A percentile compares a stretch with the other conserved stretches of the same genome.
Evolutionary conservation across 2,888 invertebrate genomes (phyloP).

Genomic region (Leucophenga montana): DNA sequence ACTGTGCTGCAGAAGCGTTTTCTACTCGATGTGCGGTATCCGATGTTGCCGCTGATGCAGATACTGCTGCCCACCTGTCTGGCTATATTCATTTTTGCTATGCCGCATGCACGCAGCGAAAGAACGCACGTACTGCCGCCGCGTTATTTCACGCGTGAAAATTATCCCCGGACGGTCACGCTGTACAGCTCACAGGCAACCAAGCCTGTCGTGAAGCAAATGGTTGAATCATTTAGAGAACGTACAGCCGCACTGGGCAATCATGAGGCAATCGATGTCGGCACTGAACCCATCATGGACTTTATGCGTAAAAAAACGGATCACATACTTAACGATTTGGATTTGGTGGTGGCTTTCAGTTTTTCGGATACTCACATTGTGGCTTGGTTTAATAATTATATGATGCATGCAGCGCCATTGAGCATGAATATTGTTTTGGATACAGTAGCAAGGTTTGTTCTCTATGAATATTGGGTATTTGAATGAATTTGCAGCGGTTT

Average conservation of each 20-base stretch:
- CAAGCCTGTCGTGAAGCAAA: neutral
- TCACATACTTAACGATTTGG: constrained; percentile 31
- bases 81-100: constrained; percentile 24
- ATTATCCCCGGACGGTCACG: neutral
- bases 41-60: constrained; percentile 35
- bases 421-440: constrained; percentile 48
- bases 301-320: constrained; percentile 21
- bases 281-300: neutral
- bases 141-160: constrained; percentile 24
- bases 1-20: constrained; percentile 35
- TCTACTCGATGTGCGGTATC: constrained; percentile 36
- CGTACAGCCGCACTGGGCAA: constrained; percentile 12
- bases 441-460: constrained; percentile 43
- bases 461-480: neutral
- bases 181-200: neutral
- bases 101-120: constrained; percentile 10
- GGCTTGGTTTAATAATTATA: constrained; percentile 47
- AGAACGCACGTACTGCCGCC: neutral
- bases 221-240: constrained; percentile 30
- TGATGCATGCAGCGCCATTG: constrained; percentile 45
- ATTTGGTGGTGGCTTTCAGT: constrained; percentile 39
- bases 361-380: constrained; percentile 35
- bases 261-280: constrained; percentile 35
- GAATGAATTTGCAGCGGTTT: no score
- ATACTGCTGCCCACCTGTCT: constrained; percentile 36